Evolutionary conservation across 1,140 invertebrate genomes (phyloP).

Genomic region (Apis laboriosa): DNA sequence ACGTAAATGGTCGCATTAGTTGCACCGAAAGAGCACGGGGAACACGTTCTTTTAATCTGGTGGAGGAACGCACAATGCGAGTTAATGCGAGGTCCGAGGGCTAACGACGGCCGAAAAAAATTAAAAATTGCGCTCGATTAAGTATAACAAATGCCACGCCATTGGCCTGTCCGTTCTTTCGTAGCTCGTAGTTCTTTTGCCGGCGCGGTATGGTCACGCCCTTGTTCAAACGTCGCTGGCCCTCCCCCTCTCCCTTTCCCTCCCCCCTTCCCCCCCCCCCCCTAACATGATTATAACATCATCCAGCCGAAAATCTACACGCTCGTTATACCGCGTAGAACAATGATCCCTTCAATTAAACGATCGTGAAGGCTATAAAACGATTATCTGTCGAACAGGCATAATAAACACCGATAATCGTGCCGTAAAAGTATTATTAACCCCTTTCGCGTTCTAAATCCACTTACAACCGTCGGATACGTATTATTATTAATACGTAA

Average conservation of each 20-base stretch:
- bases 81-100: too few relatives aligned
- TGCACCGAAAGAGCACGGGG: too few relatives aligned
- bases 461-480: too few relatives aligned
- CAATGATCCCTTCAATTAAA: conserved; percentile 54
- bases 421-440: not conserved
- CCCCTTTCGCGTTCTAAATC: too few relatives aligned
- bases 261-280: too few relatives aligned
- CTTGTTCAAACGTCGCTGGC: conserved; percentile 60
- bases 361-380: not conserved
- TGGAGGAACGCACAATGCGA: not conserved
- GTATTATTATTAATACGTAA: too few relatives aligned
- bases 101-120: conserved; percentile 15
- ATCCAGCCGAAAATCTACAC: conserved; percentile 50
- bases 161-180: conserved; percentile 42
- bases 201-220: conserved; percentile 53
- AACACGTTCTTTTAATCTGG: not conserved
- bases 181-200: conserved; percentile 47
- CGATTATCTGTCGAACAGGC: conserved; percentile 10
- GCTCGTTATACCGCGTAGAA: conserved; percentile 53
- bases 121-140: conserved; percentile 24
- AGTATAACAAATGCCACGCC: conserved; percentile 53
- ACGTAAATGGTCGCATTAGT: too few relatives aligned
- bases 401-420: not conserved
- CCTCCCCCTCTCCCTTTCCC: too few relatives aligned
- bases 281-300: conserved; percentile 62